Percentiles rank a stretch among this genome's conserved stretches.
Conservation (phyloP, 2,888 invertebrate species). For the Colletes collaris region DNA sequence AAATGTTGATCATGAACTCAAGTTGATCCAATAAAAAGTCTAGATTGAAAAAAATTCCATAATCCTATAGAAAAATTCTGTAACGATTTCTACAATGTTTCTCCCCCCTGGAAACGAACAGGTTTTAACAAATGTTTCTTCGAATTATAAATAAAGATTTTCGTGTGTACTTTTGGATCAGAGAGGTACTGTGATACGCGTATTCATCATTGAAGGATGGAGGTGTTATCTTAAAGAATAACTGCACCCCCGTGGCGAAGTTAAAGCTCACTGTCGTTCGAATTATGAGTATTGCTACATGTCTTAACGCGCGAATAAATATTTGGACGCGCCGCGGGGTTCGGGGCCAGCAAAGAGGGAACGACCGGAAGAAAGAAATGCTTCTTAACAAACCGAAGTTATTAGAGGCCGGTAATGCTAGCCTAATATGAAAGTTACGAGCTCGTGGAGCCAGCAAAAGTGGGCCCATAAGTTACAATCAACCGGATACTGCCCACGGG, state of each 20-base stretch:
- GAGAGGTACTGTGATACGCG: neutral
- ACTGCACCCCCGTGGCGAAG: neutral
- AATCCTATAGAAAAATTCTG: too few species aligned
- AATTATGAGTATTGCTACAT: neutral
- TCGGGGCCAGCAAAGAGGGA: neutral
- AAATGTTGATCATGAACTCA: too few species aligned
- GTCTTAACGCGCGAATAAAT: constrained; percentile 26
- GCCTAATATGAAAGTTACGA: constrained; percentile 71
- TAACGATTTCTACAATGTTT: too few species aligned
- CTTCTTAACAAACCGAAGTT: constrained; percentile 66
- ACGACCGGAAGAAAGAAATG: constrained; percentile 26
- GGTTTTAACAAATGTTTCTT: too few species aligned
- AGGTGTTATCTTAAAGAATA: neutral
- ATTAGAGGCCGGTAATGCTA: constrained; percentile 59
- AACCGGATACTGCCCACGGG: constrained; percentile 62
- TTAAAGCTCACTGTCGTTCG: neutral
- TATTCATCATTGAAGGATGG: neutral
- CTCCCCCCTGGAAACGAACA: too few species aligned
- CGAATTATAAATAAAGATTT: too few species aligned
- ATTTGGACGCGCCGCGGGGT: constrained; percentile 24
- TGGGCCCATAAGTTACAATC: constrained; percentile 74
- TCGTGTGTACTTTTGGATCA: too few species aligned
- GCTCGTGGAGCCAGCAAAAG: constrained; percentile 57
- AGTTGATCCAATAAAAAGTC: too few species aligned
- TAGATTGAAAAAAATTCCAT: too few species aligned